These are phyloP conservation scores for Cynodonichthys magdalenae DNA, from an alignment of 2,797 vertebrate species.

Conservation along the genomic window DNA sequence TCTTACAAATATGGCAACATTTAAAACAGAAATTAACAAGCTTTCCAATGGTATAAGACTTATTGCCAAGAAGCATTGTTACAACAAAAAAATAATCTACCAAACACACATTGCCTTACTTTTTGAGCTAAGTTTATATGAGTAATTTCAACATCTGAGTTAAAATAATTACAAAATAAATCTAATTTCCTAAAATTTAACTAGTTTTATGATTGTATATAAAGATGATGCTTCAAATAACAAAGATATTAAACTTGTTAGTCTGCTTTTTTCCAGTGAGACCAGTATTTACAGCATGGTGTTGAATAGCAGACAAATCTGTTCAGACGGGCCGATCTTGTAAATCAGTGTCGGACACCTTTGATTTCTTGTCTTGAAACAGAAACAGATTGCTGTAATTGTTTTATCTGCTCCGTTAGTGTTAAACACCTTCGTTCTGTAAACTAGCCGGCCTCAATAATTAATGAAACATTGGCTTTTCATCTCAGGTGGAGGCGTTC, in stretches of 20 bases:
- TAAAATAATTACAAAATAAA: too few relatives aligned
- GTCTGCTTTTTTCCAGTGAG: slow-evolving; percentile 27
- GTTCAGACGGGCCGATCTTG: slow-evolving; percentile 13
- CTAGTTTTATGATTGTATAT: background rate
- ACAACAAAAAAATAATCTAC: too few relatives aligned
- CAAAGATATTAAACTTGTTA: slow-evolving; percentile 37
- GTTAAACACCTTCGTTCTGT: slow-evolving; percentile 44
- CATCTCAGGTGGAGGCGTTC: slow-evolving; percentile 61
- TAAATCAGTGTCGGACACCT: slow-evolving; percentile 51
- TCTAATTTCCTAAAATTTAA: too few relatives aligned
- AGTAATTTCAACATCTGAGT: too few relatives aligned
- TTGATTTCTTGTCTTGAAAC: slow-evolving; percentile 37
- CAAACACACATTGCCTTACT: too few relatives aligned
- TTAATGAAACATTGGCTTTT: slow-evolving; percentile 66
- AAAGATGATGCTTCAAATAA: slow-evolving; percentile 27
- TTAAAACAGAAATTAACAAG: too few relatives aligned
- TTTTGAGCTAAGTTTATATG: too few relatives aligned
- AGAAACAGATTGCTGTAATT: slow-evolving; percentile 25
- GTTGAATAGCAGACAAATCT: slow-evolving; percentile 34
- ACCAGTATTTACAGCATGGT: slow-evolving; percentile 25
- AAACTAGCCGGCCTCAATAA: slow-evolving; percentile 58
- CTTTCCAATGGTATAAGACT: too few relatives aligned
- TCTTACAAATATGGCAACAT: too few relatives aligned
- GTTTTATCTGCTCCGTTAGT: slow-evolving; percentile 33
- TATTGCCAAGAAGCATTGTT: too few relatives aligned